These are phyloP conservation scores for Drosophila bocki DNA, from an alignment of 1,140 invertebrate species.

Conservation along the genomic window DNA sequence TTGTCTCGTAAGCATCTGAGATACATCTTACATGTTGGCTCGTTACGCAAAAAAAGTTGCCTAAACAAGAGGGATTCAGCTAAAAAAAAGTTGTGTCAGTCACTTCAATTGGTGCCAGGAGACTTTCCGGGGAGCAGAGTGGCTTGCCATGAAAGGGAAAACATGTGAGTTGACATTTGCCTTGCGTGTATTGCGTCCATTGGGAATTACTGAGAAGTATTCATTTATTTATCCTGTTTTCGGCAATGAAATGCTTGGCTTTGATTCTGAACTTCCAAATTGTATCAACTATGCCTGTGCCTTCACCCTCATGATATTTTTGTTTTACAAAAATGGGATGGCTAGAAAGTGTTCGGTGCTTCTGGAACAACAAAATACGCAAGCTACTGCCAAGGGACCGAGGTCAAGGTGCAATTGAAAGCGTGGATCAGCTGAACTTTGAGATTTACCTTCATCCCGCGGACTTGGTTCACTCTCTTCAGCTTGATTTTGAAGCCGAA, in stretches of 20 bases:
- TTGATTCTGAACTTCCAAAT: conserved; percentile 40
- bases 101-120: conserved; percentile 58
- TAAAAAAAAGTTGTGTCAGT: conserved; percentile 40
- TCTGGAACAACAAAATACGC: conserved; percentile 23
- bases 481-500: conserved; percentile 11
- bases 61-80: conserved; percentile 32
- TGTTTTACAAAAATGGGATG: conserved; percentile 12
- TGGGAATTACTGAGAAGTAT: conserved; percentile 17
- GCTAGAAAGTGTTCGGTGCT: neutral
- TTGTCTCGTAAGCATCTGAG: conserved; percentile 13
- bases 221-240: conserved; percentile 26
- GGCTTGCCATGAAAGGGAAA: conserved; percentile 11
- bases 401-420: neutral
- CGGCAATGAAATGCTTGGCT: conserved; percentile 4
- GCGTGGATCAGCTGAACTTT: neutral
- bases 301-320: conserved; percentile 3
- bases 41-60: conserved; percentile 17
- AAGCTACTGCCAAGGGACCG: neutral
- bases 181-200: conserved; percentile 10
- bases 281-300: conserved; percentile 15
- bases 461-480: conserved; percentile 8
- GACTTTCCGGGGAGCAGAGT: conserved; percentile 6
- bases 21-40: conserved; percentile 23
- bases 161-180: conserved; percentile 20
- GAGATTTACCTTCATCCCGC: conserved; percentile 27